These are phyloP conservation scores for Drosophila tanythrix DNA, from an alignment of 2,888 invertebrate species.

Conservation along the genomic window DNA sequence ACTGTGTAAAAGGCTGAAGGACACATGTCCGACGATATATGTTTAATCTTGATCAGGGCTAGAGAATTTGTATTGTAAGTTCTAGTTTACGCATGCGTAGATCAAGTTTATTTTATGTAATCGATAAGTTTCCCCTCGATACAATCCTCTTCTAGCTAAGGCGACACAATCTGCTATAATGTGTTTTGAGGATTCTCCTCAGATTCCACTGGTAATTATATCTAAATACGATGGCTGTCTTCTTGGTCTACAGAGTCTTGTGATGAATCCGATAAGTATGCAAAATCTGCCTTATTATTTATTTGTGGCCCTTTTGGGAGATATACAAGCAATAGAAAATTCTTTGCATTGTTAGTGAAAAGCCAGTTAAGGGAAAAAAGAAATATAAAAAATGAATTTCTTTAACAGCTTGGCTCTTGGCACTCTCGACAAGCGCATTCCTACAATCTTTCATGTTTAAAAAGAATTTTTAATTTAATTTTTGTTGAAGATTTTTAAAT, in stretches of 20 bases:
- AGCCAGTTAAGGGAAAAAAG: neutral
- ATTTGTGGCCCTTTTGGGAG: too few species aligned
- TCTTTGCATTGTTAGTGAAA: neutral
- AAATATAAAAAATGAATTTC: too few species aligned
- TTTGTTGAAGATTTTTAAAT: too few species aligned
- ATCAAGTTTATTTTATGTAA: too few species aligned
- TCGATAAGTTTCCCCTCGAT: neutral
- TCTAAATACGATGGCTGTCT: neutral
- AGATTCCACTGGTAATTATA: neutral
- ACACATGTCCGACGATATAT: neutral
- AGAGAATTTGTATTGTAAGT: neutral
- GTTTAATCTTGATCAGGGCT: neutral
- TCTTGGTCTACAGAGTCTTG: neutral
- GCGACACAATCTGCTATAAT: neutral
- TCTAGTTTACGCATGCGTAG: neutral
- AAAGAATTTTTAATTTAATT: too few species aligned
- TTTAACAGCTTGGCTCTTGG: neutral
- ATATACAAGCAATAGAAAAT: neutral
- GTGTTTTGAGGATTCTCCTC: neutral
- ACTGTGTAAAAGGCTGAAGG: neutral
- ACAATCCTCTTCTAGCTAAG: neutral
- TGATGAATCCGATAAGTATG: neutral
- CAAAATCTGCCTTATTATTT: too few species aligned
- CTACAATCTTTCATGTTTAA: too few species aligned
- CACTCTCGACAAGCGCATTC: neutral